A percentile compares a stretch with the other conserved stretches of the same genome.
Evolutionary conservation across 2,797 vertebrate species (phyloP).

Genomic region (Schizothorax lantsangensis): DNA sequence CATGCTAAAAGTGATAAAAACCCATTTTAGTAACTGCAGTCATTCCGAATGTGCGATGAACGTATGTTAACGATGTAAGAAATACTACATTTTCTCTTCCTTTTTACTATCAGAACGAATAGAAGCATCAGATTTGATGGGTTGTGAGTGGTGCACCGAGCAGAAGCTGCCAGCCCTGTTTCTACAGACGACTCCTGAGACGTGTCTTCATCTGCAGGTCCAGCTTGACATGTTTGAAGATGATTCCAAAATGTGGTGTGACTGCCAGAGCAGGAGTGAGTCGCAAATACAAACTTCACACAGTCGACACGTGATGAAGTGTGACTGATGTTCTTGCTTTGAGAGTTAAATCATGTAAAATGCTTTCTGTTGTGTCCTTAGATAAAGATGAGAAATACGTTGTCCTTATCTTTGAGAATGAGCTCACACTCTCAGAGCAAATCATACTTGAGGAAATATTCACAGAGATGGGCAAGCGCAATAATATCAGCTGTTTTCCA

Average conservation of each 20-base stretch:
- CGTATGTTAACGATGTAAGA: neutral
- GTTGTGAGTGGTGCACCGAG: conserved; percentile 84
- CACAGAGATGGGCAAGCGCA: conserved; percentile 77
- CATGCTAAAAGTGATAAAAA: neutral
- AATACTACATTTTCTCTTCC: neutral
- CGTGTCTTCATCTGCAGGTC: conserved; percentile 76
- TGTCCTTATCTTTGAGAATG: conserved; percentile 84
- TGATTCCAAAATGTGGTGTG: conserved; percentile 74
- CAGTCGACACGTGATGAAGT: neutral
- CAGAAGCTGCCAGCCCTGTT: conserved; percentile 81
- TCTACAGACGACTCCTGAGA: conserved; percentile 77
- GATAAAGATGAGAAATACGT: conserved; percentile 82
- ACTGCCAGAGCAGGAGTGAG: conserved; percentile 80
- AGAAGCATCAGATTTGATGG: conserved; percentile 79
- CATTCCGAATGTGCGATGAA: neutral
- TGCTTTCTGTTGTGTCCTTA: conserved; percentile 56
- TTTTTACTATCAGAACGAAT: conserved; percentile 72
- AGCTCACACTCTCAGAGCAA: conserved; percentile 76
- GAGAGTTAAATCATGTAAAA: neutral
- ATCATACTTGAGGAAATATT: conserved; percentile 82
- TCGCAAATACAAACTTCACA: conserved; percentile 38
- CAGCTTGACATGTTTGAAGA: conserved; percentile 77
- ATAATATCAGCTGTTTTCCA: conserved; percentile 80
- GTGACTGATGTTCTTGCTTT: neutral
- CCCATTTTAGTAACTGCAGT: neutral